phyloP scores from a whole-genome alignment of 2,888 invertebrate genomes.

The Cephonodes hylas region DNA sequence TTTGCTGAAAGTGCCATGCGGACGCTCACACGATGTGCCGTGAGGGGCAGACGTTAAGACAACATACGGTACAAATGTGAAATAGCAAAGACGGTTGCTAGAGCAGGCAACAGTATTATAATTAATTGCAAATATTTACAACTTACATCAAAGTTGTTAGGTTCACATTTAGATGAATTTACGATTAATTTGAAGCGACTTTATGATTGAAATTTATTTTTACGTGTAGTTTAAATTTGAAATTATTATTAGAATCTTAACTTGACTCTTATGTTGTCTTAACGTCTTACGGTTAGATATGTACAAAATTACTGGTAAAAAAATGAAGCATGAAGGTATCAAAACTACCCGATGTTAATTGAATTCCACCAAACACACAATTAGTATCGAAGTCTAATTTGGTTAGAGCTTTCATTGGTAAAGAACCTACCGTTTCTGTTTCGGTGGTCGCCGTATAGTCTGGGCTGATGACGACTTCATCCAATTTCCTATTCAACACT shows the following conservation, averaged over 20 bases:
- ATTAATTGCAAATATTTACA: not conserved
- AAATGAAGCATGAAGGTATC: conserved; percentile 43
- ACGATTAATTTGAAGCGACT: too few species aligned
- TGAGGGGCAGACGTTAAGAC: conserved; percentile 55
- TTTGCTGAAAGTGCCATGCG: conserved; percentile 81
- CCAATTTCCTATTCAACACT: conserved; percentile 47
- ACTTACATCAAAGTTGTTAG: not conserved
- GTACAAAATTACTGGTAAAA: conserved; percentile 43
- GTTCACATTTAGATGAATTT: too few species aligned
- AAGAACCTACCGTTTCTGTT: conserved; percentile 61
- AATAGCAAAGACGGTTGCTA: not conserved
- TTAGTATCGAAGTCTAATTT: conserved; percentile 16
- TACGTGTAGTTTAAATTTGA: not conserved
- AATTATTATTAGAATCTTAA: not conserved
- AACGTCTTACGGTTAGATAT: conserved; percentile 59
- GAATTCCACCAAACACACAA: conserved; percentile 33
- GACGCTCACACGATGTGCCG: conserved; percentile 75
- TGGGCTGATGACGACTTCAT: conserved; percentile 44
- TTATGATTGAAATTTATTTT: not conserved
- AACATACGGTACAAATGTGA: conserved; percentile 27
- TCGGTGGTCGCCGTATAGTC: conserved; percentile 58
- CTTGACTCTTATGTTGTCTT: conserved; percentile 51
- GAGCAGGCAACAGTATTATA: not conserved
- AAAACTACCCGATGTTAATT: conserved; percentile 45
- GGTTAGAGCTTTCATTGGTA: conserved; percentile 12